Evolutionary conservation across 53 echinoderm and acorn worm species (phyloP).

Genomic region (Holothuria scabra): DNA sequence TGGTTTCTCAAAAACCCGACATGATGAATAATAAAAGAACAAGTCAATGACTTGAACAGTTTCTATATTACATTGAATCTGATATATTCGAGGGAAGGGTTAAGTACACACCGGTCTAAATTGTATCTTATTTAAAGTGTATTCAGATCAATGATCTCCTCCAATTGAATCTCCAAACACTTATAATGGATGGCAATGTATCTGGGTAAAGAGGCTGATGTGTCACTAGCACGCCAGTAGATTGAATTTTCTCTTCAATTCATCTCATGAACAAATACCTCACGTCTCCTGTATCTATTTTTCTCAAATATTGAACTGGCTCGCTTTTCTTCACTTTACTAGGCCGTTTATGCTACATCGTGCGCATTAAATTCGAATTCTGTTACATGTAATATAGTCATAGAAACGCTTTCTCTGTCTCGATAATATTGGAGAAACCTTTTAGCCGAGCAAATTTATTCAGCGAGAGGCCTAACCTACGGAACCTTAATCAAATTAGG

Average conservation of each 20-base stretch:
- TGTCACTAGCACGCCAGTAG: slow-evolving; percentile 17
- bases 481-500: slow-evolving; percentile 46
- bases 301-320: slow-evolving; percentile 39
- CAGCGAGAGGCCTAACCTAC: slow-evolving; percentile 41
- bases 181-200: slow-evolving; percentile 33
- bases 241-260: slow-evolving; percentile 46
- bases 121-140: neutral
- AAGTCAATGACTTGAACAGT: too few species aligned
- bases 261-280: slow-evolving; percentile 40
- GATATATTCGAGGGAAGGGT: slow-evolving; percentile 24
- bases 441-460: slow-evolving; percentile 47
- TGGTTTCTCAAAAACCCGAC: too few species aligned
- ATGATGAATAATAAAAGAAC: too few species aligned
- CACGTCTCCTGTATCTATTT: slow-evolving; percentile 38
- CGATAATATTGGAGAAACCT: slow-evolving; percentile 29
- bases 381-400: slow-evolving; percentile 28
- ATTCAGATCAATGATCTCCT: slow-evolving; percentile 3
- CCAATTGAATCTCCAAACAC: slow-evolving; percentile 39
- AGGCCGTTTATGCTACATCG: slow-evolving; percentile 28
- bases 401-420: slow-evolving; percentile 23
- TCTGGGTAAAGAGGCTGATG: slow-evolving; percentile 33
- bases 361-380: slow-evolving; percentile 38
- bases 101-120: slow-evolving; percentile 20
- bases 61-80: too few species aligned
- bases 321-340: slow-evolving; percentile 27